Percentiles rank a stretch among this genome's conserved stretches.
These are phyloP conservation scores for Moxostoma hubbsi DNA, from an alignment of 2,797 vertebrate genomes.

Conservation along the genomic window DNA sequence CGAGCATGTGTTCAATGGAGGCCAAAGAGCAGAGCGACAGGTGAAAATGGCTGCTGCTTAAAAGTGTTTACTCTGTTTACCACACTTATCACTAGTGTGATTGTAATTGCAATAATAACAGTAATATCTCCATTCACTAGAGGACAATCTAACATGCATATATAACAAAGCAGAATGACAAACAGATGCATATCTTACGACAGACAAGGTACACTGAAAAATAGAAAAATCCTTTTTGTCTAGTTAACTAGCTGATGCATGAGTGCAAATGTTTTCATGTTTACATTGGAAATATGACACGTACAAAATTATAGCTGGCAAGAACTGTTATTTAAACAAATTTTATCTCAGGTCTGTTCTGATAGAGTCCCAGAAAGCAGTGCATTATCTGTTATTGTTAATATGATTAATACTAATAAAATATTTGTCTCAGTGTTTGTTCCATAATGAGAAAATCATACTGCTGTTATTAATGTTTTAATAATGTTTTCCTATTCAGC, in stretches of 20 bases:
- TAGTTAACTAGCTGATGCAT: conserved; percentile 13
- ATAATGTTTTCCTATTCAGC: no score
- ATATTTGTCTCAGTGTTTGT: no score
- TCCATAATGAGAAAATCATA: no score
- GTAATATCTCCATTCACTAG: background rate
- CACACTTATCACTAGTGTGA: conserved; percentile 23
- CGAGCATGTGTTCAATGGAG: conserved; percentile 66
- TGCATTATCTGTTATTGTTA: no score
- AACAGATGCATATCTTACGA: conserved; percentile 32
- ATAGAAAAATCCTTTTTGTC: background rate
- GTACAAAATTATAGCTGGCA: background rate
- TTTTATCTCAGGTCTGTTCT: no score
- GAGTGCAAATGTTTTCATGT: background rate
- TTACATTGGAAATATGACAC: background rate
- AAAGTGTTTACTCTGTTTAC: conserved; percentile 37
- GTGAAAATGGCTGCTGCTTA: conserved; percentile 54
- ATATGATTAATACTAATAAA: no score
- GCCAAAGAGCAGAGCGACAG: conserved; percentile 74
- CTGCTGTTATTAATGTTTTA: no score
- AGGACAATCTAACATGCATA: no score
- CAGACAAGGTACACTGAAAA: conserved; percentile 20
- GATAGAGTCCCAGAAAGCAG: no score
- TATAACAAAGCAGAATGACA: background rate
- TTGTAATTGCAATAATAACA: conserved; percentile 34
- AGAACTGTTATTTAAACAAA: no score